Base-by-base conservation (phyloP, 2,888 invertebrate species). In the Drosophila paracracens region DNA sequence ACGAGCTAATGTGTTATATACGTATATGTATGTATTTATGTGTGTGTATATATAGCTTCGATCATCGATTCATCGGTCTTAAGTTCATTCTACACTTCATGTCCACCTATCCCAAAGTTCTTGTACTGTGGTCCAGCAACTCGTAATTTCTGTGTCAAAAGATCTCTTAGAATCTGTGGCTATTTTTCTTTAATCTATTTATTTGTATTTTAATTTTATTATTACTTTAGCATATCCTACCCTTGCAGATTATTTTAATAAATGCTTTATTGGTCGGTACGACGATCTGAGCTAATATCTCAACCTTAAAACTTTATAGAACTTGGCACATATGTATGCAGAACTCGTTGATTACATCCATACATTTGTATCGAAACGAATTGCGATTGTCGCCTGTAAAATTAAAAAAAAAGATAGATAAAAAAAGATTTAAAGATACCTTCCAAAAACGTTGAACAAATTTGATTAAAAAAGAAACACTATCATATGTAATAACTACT, bases 1-100 rank as follows among this genome's bases (percentile, higher is more conserved):
- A 85, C 84, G 85, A 85, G 69, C 85, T 85, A 85, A 74, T 82
- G 75, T 85, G 65, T 84, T 83, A 81, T 76, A 73, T 75, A 70
- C 70, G 56, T 81, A 59, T 80, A 77, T 81, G 46, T 76, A 54
- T 85, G 54, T 75, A 46, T 64, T 38, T 71, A 31, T 83, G 35
- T 73, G 27, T 77, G n/a, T 73, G 31, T 25, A 46, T 43, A 67
- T 70, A 68, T 74, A 64, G 63, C 56, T 74, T 74, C 59, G 56
- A 74, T 70, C 63, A 51, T 60, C 27, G 10, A 27, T 27, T 53
- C 31, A 61, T 53, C 29, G 53, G 56, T 43, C 61, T 21, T 66
- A 52, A 52, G 56, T 62, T 53, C 58, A 56, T 50, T 62, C n/a
- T 33, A 29, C 54, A 53, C 66, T 66, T 43, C 35, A 38, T 29